Percentiles rank a stretch among this genome's conserved stretches.
Evolutionary conservation across 2,888 invertebrate species (phyloP).

Genomic region (Monochamus alternatus): DNA sequence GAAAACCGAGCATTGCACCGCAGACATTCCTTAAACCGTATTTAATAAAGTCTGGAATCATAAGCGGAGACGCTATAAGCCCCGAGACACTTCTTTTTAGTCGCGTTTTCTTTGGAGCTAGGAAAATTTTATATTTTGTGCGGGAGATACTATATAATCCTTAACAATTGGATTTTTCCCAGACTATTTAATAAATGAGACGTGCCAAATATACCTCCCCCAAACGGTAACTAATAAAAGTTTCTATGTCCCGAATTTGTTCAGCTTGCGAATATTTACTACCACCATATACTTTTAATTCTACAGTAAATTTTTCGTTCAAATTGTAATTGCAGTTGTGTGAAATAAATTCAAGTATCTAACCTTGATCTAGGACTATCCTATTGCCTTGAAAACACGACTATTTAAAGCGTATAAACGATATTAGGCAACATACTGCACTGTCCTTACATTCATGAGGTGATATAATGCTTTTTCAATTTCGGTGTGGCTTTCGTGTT

Average conservation of each 20-base stretch:
- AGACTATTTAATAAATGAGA: neutral
- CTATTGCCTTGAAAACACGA: slow-evolving; percentile 5
- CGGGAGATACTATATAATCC: neutral
- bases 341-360: neutral
- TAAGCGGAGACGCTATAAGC: slow-evolving; percentile 10
- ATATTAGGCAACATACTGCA: neutral
- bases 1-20: neutral
- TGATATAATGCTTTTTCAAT: too few relatives aligned
- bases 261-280: too few relatives aligned
- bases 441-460: too few relatives aligned
- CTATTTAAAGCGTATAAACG: neutral
- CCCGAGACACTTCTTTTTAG: slow-evolving; percentile 14
- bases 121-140: slow-evolving; percentile 6
- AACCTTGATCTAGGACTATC: slow-evolving; percentile 9
- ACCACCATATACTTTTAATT: too few relatives aligned
- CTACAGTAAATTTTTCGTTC: too few relatives aligned
- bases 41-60: slow-evolving; percentile 17
- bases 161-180: slow-evolving; percentile 9
- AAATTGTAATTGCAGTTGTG: neutral
- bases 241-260: too few relatives aligned
- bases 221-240: too few relatives aligned
- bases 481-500: too few relatives aligned
- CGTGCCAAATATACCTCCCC: too few relatives aligned
- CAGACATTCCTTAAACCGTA: slow-evolving; percentile 10
- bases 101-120: neutral